These are phyloP conservation scores for Chlorocebus sabaeus DNA, from an alignment of 2,113 vertebrate genomes.

Conservation along the genomic window DNA sequence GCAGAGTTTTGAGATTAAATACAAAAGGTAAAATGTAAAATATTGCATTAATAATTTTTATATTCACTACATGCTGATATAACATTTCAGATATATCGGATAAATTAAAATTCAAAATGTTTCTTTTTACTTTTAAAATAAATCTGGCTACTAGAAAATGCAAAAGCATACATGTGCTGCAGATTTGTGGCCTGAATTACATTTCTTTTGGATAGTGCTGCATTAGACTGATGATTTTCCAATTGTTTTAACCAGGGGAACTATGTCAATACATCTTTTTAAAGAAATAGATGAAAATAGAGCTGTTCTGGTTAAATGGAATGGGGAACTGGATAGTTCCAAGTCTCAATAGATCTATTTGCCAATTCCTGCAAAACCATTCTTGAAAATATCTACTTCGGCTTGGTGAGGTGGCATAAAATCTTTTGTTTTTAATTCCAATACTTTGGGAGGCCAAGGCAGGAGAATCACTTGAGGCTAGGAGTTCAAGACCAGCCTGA, in stretches of 20 bases:
- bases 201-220: background rate
- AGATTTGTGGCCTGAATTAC: background rate
- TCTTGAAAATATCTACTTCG: background rate
- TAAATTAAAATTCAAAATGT: background rate
- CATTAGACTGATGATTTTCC: conserved; percentile 1
- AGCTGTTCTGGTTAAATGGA: background rate
- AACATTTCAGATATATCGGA: background rate
- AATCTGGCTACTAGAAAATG: background rate
- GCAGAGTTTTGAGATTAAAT: background rate
- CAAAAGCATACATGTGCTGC: background rate
- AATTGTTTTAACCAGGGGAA: background rate
- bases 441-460: too few relatives aligned
- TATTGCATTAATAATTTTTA: background rate
- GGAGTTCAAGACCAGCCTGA: too few relatives aligned
- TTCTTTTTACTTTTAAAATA: background rate
- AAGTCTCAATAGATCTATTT: background rate
- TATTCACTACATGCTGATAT: background rate
- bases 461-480: too few relatives aligned
- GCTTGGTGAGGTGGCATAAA: too few relatives aligned
- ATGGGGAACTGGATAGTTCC: background rate
- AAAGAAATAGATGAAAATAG: background rate
- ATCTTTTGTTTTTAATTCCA: too few relatives aligned
- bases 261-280: background rate
- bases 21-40: background rate
- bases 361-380: background rate